Evolutionary conservation across 2,113 vertebrate genomes (phyloP).

Genomic region (Datnioides undecimradiatus): DNA sequence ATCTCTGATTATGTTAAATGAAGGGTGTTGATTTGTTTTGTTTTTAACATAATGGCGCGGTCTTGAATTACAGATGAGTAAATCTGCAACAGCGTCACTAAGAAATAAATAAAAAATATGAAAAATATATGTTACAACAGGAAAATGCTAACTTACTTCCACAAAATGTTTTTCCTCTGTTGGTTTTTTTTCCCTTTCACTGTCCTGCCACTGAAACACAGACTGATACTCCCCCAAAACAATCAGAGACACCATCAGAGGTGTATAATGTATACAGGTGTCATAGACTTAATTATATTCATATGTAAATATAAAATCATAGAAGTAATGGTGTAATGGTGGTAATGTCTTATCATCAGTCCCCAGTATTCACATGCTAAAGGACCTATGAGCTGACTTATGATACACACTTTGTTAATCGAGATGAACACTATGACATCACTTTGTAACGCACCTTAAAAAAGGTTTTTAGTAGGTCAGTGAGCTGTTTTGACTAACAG

Average conservation of each 20-base stretch:
- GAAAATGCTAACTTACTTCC: not conserved
- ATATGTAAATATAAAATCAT: not conserved
- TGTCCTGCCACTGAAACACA: not conserved
- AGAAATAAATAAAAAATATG: not conserved
- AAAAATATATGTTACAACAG: not conserved
- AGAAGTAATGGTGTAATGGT: too few relatives aligned
- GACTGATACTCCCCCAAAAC: not conserved
- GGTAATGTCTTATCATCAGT: not conserved
- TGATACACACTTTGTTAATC: not conserved
- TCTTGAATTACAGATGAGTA: not conserved
- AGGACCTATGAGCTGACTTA: not conserved
- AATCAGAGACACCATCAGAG: not conserved
- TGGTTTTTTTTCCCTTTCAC: not conserved
- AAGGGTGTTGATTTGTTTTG: constrained; percentile 77
- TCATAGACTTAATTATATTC: not conserved
- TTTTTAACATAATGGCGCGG: not conserved
- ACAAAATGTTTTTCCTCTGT: too few relatives aligned
- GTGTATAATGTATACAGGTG: not conserved
- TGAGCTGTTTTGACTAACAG: not conserved
- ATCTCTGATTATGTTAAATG: constrained; percentile 44
- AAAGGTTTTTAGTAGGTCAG: not conserved
- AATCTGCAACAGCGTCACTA: not conserved
- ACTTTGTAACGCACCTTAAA: not conserved
- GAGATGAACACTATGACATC: not conserved
- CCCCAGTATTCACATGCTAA: not conserved